phyloP scores from a whole-genome alignment of 2,113 vertebrate genomes.

The Meles meles region DNA sequence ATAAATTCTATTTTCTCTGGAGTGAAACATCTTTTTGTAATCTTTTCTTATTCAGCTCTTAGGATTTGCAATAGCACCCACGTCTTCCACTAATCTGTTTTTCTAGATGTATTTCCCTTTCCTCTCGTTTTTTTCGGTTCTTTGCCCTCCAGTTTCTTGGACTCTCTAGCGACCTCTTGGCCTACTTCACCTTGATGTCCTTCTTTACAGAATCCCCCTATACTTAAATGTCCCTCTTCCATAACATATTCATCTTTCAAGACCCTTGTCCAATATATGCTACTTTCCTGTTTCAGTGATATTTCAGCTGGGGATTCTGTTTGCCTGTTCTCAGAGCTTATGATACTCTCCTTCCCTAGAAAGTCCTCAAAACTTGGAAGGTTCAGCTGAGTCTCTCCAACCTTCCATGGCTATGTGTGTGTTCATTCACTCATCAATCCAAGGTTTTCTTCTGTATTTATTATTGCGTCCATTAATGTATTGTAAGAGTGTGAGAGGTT shows the following conservation, averaged over 20 bases:
- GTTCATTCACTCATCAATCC: neutral
- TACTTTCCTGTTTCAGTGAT: neutral
- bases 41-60: neutral
- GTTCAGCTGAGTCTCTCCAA: neutral
- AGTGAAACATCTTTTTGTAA: neutral
- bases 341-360: neutral
- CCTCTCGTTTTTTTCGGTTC: accelerated
- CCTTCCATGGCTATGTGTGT: neutral
- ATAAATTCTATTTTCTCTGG: neutral
- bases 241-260: neutral
- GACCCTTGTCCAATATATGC: neutral
- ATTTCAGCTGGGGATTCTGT: neutral
- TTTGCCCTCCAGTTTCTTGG: neutral
- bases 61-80: neutral
- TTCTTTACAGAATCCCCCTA: neutral
- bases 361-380: neutral
- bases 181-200: neutral
- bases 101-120: neutral
- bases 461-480: neutral
- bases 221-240: neutral
- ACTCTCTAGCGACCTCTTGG: no score
- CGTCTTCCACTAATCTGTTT: neutral
- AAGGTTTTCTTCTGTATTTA: neutral
- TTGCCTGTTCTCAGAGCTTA: neutral
- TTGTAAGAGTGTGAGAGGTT: neutral